Evolutionary conservation across 2,113 vertebrate species (phyloP), one percentile per base, ranked within the genome.

Genomic region (Alligator sinensis): DNA sequence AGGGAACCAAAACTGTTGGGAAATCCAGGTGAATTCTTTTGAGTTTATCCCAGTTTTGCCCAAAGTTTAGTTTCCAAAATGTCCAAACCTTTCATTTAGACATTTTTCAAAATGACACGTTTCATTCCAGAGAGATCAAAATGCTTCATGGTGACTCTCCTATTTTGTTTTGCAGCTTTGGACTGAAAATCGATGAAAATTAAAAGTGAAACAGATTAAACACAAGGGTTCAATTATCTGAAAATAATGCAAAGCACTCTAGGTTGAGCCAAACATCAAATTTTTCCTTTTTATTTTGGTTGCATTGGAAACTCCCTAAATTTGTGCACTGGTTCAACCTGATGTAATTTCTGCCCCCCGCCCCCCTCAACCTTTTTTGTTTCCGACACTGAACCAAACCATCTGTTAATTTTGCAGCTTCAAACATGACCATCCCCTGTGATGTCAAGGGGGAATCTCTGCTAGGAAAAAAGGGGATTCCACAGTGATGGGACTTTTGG

Each of bases 111-210:
- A 95, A 93, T 86, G 77, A 95, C 94, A 96, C 76, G 87, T 94
- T 92, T 96, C 93, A 76, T 91, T 93, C 94, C 6, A 38, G 94
- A 97, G 96, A 96, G 91, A 93, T 87, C 91, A 90, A 89, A 96
- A 90, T 75, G 27, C 93, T 96, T 94, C 77, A 58, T 93, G 94
- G 72, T 95, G 94, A 96, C 92, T 87, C 88, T 82, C 86, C 88
- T 94, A 30, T 82, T 76, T 75, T 87, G 78, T 80, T 96, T 95
- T 97, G 96, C 59, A 88, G 54, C 27, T 80, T 93, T 89, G 64
- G 87, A 94, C 94, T 59, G 78, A 76, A 47, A 93, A 86, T 82
- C 84, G 4, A 61, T 91, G 93, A 30, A 82, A 80, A 84, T 91
- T 87, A 75, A 82, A 75, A 89, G 72, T 54, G 87, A 28, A 87